Evolutionary conservation across 1,140 invertebrate species (phyloP), one percentile per base, ranked within the genome.

Genomic region (Hyles vespertilio): DNA sequence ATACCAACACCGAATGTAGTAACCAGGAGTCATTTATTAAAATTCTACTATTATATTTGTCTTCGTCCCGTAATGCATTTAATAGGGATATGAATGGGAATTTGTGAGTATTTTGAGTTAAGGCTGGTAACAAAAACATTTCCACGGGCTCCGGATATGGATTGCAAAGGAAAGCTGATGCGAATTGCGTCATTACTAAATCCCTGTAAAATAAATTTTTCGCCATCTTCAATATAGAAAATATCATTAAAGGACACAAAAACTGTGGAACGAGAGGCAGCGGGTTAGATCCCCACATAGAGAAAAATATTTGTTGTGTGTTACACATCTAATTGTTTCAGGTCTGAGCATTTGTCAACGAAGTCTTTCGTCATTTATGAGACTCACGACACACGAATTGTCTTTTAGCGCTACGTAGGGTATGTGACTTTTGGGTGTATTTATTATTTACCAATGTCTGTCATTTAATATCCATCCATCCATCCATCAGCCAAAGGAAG

Each of bases 1-100:
- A 74, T 3, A 91, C 86, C 22, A 96, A 77, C 5, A 95, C 82
- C 22, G 92, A 92, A 84, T 89, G 88, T 50, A 90, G 60, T 43
- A 90, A 68, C 88, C 87, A 90, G 0, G 86, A 88, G 49, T 87
- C 83, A 66, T 87, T 89, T 9, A 67, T 54, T 33, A 89, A 54
- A 44, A 72, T 70, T 49, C 72, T 72, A 58, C 63, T 69, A 51
- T 59, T 57, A 59, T 76, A 80, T 46, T 79, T 77, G n/a, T 69
- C 57, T 3, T 78, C 69, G 32, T 72, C 71, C 4, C 75, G 66
- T 34, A 87, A 59, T 60, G 76, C 79, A 51, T 77, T 67, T 57
- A 92, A 63, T 0, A 92, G 65, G 8, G 87, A 63, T 2, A 87
- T 59, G 63, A 91, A 92, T 3, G 92, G 92, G 66, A 93, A 92